Percentiles rank a stretch among this genome's conserved stretches.
These are phyloP conservation scores for Elmis aenea DNA, from an alignment of 2,888 invertebrate genomes.

Conservation along the genomic window DNA sequence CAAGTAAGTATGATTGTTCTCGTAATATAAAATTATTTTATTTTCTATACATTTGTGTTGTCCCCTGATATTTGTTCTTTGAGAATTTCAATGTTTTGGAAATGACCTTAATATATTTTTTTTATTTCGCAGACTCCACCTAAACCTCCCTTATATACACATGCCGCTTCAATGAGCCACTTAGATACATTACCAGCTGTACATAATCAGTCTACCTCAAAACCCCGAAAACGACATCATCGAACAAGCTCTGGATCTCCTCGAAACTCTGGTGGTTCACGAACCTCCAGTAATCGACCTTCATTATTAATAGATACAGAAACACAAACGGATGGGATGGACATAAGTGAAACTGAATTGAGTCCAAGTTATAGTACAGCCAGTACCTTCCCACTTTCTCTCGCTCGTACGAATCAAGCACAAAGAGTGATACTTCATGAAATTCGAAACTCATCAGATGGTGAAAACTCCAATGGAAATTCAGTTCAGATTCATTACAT, in stretches of 20 bases:
- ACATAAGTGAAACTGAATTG: conserved; percentile 57
- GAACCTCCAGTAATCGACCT: conserved; percentile 34
- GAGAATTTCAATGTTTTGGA: conserved; percentile 1
- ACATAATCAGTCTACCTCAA: conserved; percentile 37
- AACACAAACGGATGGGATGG: conserved; percentile 63
- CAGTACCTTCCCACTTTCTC: conserved; percentile 28
- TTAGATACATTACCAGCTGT: conserved; percentile 50
- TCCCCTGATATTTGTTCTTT: no score
- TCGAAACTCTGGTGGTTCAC: conserved; percentile 37
- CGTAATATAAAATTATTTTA: no score
- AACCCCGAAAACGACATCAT: conserved; percentile 54
- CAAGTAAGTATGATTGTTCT: conserved; percentile 41
- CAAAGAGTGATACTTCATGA: conserved; percentile 43
- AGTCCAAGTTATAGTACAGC: conserved; percentile 48
- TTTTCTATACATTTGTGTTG: neutral
- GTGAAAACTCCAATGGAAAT: conserved; percentile 40
- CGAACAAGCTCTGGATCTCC: conserved; percentile 58
- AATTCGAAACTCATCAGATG: conserved; percentile 31
- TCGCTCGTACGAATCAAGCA: conserved; percentile 30
- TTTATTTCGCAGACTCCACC: conserved; percentile 47
- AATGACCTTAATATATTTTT: no score
- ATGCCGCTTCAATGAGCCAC: conserved; percentile 53
- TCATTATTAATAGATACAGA: conserved; percentile 55
- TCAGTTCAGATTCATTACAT: conserved; percentile 44
- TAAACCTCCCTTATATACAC: conserved; percentile 57